A percentile compares a stretch with the other conserved stretches of the same genome.
These are phyloP conservation scores for Himantopus leucocephalus DNA, from an alignment of 2,113 vertebrate species.

Conservation along the genomic window DNA sequence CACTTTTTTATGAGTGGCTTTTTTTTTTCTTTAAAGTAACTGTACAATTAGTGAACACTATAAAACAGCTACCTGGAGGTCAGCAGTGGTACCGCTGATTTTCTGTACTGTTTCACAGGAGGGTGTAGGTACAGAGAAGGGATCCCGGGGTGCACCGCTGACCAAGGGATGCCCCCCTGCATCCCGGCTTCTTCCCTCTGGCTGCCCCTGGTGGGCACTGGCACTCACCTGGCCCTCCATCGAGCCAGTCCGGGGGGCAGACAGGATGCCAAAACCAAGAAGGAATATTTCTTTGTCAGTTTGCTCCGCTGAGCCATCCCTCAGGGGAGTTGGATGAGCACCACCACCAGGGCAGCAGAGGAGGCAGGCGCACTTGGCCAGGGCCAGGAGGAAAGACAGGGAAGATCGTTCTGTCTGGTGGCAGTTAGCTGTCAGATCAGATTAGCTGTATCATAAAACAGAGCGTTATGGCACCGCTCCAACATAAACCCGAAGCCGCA, in stretches of 20 bases:
- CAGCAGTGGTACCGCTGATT: fast-evolving
- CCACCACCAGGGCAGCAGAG: not conserved
- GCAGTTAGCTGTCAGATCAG: constrained; percentile 44
- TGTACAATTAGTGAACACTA: not conserved
- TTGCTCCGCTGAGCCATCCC: not conserved
- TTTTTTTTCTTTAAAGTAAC: not conserved
- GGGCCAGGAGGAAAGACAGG: not conserved
- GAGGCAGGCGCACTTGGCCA: not conserved
- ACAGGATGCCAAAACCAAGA: not conserved
- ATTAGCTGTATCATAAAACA: constrained; percentile 35
- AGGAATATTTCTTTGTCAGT: not conserved
- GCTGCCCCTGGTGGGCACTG: not conserved
- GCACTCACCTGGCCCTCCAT: not conserved
- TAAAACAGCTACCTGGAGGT: not conserved
- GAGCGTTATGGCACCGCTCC: constrained; percentile 17
- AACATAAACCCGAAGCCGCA: not conserved
- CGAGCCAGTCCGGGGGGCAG: fast-evolving
- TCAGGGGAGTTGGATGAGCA: fast-evolving
- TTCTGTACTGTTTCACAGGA: not conserved
- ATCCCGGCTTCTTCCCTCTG: fast-evolving
- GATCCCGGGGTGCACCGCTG: fast-evolving
- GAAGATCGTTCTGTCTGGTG: constrained; percentile 16
- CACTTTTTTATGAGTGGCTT: not conserved
- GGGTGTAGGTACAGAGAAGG: not conserved
- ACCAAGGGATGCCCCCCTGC: fast-evolving